Base-by-base conservation (phyloP, 2,113 vertebrate genomes). In the Cavia porcellus region DNA sequence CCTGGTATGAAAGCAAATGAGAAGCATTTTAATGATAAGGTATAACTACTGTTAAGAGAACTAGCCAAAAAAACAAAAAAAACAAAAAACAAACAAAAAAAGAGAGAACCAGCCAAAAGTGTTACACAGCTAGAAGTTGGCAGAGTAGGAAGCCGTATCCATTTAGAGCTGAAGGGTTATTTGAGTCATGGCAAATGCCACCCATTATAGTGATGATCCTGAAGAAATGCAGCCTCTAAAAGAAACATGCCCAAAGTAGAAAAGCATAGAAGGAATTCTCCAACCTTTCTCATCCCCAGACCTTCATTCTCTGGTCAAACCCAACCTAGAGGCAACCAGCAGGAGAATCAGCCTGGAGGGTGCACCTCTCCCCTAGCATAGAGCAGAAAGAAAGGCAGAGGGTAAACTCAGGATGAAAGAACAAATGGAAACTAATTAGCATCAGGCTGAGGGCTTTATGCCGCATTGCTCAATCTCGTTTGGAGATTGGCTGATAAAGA, bases 51-150 rank as follows among this genome's bases (percentile, higher is more conserved):
- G n/a, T 92, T 89, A 75, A 75, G 30, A 82, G 50, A 88, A 45
- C 22, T 81, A 72, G 84, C 47, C 66, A 47, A 38, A 95, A 89
- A 38, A 38, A 38, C 38, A 38, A 38, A 38, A 38, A 38, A 38
- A 38, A 38, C 38, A 38, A 38, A 38, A 38, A 38, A 38, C 38
- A 38, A 38, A 38, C 38, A 38, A 38, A 38, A 38, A 38, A 38
- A 38, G 38, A 75, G 30, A 82, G 50, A 88, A 45, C 22, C 75
- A 72, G 84, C 47, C 66, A 47, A 38, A 95, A 89, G 10, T 52
- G 8, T 38, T 68, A 95, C 57, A 35, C 52, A 88, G 70, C 66
- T 64, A 74, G 88, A 85, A 88, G 72, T 85, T 85, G 89, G 57
- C 24, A 28, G 81, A 85, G 59, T 81, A 7, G 50, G 42, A 94